Conservation (phyloP, 2,888 invertebrate genomes). For the Poecilus cupreus region DNA sequence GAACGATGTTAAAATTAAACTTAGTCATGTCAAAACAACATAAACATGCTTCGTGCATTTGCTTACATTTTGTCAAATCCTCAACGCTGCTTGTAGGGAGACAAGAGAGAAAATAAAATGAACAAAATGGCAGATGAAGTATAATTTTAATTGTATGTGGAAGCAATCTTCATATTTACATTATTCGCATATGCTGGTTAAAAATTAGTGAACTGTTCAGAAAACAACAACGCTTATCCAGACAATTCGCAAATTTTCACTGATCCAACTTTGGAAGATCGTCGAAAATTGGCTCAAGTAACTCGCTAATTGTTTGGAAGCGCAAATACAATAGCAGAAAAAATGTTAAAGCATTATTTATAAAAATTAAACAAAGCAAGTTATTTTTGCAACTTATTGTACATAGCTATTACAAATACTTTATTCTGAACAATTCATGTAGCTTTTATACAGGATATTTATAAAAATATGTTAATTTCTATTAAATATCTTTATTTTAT, state of each 20-base stretch:
- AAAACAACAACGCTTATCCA: too few relatives aligned
- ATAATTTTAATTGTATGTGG: too few relatives aligned
- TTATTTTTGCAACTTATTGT: background rate
- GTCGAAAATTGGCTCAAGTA: too few relatives aligned
- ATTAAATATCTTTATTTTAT: conserved; percentile 30
- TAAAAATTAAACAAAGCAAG: background rate
- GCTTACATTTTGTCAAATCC: conserved; percentile 53
- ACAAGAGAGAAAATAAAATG: conserved; percentile 13
- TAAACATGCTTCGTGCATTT: conserved; percentile 56
- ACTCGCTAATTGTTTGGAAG: too few relatives aligned
- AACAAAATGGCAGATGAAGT: background rate
- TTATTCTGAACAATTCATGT: conserved; percentile 3
- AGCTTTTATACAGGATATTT: conserved; percentile 4
- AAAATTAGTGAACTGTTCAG: too few relatives aligned
- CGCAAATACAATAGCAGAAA: too few relatives aligned
- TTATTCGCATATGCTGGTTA: too few relatives aligned
- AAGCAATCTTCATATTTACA: too few relatives aligned
- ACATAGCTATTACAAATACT: background rate
- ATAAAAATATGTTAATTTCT: conserved; percentile 27
- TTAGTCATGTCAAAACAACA: conserved; percentile 49
- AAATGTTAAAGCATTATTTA: too few relatives aligned
- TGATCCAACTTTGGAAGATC: too few relatives aligned
- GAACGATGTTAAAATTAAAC: conserved; percentile 61
- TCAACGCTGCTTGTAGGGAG: conserved; percentile 51
- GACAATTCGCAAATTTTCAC: too few relatives aligned